phyloP scores from a whole-genome alignment of 1,140 invertebrate species.

The Drosophila mayri region DNA sequence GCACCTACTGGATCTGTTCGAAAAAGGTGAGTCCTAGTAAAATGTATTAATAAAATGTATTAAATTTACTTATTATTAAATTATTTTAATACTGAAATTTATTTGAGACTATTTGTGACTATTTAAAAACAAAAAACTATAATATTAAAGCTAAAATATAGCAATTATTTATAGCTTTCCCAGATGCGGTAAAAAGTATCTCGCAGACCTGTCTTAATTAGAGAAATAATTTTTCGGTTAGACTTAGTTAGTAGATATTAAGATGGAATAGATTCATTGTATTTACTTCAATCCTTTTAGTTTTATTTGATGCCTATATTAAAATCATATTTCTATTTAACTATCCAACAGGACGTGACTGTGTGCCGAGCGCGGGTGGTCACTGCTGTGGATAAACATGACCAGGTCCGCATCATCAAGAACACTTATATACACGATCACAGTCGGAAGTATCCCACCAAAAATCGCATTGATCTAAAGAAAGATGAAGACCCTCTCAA shows the following conservation, averaged over 20 bases:
- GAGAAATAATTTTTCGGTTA: too few species aligned
- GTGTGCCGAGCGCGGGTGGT: conserved; percentile 77
- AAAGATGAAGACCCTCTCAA: conserved; percentile 26
- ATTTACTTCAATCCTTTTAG: not conserved
- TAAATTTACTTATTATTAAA: not conserved
- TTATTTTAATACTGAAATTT: not conserved
- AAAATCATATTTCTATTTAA: not conserved
- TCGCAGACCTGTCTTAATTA: too few species aligned
- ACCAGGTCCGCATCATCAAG: conserved; percentile 67
- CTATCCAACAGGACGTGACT: conserved; percentile 68
- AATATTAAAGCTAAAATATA: not conserved
- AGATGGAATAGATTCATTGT: not conserved
- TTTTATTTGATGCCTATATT: not conserved
- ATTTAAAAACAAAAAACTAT: not conserved
- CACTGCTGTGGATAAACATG: conserved; percentile 64
- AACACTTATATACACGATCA: conserved; percentile 77
- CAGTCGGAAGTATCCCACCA: conserved; percentile 62
- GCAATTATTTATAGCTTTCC: too few species aligned
- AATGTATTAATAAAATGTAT: not conserved
- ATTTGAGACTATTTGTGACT: not conserved
- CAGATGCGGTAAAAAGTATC: too few species aligned
- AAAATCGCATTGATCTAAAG: conserved; percentile 40
- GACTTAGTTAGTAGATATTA: too few species aligned
- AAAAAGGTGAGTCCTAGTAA: conserved; percentile 58
- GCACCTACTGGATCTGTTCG: conserved; percentile 83